Conservation (phyloP, 2,113 vertebrate species). For the Mirza zaza region DNA sequence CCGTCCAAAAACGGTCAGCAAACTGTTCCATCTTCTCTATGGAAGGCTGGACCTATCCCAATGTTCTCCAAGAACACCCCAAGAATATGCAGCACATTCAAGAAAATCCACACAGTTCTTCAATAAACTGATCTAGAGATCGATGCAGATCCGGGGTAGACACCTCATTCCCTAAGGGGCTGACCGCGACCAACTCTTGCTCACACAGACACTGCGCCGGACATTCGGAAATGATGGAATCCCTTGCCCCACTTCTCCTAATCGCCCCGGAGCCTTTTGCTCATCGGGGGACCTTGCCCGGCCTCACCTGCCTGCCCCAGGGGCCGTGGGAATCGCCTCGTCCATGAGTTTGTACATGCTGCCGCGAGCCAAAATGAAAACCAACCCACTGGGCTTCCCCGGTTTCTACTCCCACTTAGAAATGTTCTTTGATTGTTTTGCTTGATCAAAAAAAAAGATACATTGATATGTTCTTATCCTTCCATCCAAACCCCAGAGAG, state of each 20-base stretch:
- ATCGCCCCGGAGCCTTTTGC: rapidly evolving
- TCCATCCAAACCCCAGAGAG: no score
- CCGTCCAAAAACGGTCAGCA: background rate
- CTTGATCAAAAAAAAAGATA: background rate
- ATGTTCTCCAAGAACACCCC: background rate
- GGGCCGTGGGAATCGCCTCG: rapidly evolving
- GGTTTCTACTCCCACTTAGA: background rate
- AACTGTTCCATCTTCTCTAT: background rate
- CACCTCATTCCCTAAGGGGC: no score
- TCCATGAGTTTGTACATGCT: rapidly evolving
- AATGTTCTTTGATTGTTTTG: rapidly evolving
- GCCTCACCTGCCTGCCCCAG: background rate
- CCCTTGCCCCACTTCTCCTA: rapidly evolving
- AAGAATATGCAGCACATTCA: rapidly evolving
- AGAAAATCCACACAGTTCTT: background rate
- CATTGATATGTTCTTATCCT: no score
- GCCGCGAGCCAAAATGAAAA: background rate
- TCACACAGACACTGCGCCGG: background rate
- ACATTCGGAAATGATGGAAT: rapidly evolving
- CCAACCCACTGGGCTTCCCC: rapidly evolving
- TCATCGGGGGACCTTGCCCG: rapidly evolving
- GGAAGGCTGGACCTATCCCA: background rate
- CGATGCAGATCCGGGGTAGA: rapidly evolving
- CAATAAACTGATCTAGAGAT: rapidly evolving
- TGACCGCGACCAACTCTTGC: rapidly evolving